Evolutionary conservation across 2,113 vertebrate genomes (phyloP).

Genomic region (Protobothrops mucrosquamatus): DNA sequence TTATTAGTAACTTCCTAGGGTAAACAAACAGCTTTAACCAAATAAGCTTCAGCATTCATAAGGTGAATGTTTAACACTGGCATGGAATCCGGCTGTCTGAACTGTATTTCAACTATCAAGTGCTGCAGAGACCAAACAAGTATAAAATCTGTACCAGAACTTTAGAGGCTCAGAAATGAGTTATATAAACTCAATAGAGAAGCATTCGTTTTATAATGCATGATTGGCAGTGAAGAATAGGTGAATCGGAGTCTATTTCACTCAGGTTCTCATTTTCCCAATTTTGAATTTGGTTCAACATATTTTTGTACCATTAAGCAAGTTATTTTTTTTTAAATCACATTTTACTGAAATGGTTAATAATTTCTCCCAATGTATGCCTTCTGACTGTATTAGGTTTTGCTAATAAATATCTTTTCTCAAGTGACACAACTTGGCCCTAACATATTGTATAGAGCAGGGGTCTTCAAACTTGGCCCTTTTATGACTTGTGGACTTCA

Average conservation of each 20-base stretch:
- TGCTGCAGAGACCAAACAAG: conserved; percentile 18
- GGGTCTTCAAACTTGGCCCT: no score
- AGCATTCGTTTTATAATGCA: not conserved
- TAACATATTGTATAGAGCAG: no score
- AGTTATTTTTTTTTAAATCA: not conserved
- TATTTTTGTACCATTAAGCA: not conserved
- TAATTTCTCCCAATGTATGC: no score
- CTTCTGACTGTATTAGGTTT: no score
- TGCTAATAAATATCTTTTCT: no score
- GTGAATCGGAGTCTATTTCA: not conserved
- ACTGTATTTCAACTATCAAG: conserved; percentile 26
- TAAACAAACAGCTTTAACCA: conserved; percentile 52
- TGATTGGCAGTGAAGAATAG: not conserved
- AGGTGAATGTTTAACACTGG: conserved; percentile 34
- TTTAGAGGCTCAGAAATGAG: not conserved
- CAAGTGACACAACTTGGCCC: no score
- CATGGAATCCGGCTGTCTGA: conserved; percentile 50
- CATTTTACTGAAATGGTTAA: no score
- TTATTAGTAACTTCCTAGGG: not conserved
- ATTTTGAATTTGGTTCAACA: not conserved
- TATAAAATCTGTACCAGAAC: not conserved
- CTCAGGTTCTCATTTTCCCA: not conserved
- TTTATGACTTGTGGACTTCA: no score
- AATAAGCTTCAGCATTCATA: conserved; percentile 47
- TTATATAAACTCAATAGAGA: not conserved